Percentiles rank a stretch among this genome's conserved stretches.
Evolutionary conservation across 1,140 invertebrate species (phyloP).

Genomic region (Rhopalosiphum padi): DNA sequence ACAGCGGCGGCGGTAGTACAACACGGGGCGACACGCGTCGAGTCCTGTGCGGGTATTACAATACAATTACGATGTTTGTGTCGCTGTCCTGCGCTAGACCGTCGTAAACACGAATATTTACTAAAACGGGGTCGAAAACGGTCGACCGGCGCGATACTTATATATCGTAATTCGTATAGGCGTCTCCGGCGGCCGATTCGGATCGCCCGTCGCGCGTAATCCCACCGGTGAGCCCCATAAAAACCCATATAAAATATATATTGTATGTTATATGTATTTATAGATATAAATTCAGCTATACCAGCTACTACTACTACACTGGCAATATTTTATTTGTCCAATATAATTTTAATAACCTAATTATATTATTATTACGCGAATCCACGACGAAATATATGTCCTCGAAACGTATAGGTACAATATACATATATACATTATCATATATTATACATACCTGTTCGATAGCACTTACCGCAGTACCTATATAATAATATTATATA

Average conservation of each 20-base stretch:
- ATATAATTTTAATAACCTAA: conserved; percentile 39
- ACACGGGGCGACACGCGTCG: not conserved
- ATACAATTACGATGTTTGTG: conserved; percentile 36
- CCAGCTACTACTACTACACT: not conserved
- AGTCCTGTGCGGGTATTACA: not conserved
- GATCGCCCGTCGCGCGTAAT: not conserved
- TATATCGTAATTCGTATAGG: not conserved
- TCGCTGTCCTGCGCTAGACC: not conserved
- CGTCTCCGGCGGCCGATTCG: not conserved
- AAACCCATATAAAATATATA: not conserved
- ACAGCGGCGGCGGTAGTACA: not conserved
- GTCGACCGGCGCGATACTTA: not conserved
- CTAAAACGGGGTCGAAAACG: not conserved
- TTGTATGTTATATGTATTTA: not conserved
- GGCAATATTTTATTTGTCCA: conserved; percentile 11
- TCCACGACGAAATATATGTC: conserved; percentile 24
- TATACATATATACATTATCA: not conserved
- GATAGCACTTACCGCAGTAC: not conserved
- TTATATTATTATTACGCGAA: conserved; percentile 7
- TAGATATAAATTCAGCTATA: not conserved
- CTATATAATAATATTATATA: not conserved
- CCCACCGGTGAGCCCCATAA: not conserved
- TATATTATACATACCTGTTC: not conserved
- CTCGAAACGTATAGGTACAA: not conserved
- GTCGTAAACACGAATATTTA: conserved; percentile 26